phyloP scores from a whole-genome alignment of 2,113 vertebrate genomes.

The Indri indri region DNA sequence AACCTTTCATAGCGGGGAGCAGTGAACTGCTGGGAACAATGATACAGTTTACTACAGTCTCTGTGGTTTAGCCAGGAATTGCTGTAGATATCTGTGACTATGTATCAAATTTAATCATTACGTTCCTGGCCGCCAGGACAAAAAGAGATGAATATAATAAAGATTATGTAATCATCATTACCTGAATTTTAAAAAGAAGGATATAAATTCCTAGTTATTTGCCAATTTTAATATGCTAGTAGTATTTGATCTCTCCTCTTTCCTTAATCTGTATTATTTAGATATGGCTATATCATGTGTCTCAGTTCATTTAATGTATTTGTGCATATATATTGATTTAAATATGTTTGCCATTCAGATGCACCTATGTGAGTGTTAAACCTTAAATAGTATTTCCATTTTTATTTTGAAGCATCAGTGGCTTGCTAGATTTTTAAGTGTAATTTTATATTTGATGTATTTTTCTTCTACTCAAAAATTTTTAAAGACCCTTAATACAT shows the following conservation, averaged over 20 bases:
- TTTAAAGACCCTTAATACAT: neutral
- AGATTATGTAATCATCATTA: neutral
- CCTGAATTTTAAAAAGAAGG: constrained; percentile 7
- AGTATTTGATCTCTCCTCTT: neutral
- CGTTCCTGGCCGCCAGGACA: neutral
- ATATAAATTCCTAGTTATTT: constrained; percentile 25
- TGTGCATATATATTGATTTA: neutral
- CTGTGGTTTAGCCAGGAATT: neutral
- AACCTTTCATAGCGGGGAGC: neutral
- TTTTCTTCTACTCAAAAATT: constrained; percentile 14
- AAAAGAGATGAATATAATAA: neutral
- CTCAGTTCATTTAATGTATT: neutral
- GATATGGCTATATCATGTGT: neutral
- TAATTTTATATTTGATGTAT: constrained; percentile 24
- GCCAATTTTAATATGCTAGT: constrained; percentile 10
- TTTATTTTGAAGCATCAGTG: constrained; percentile 22
- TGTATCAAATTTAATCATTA: neutral
- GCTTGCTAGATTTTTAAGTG: neutral
- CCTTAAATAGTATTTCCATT: constrained; percentile 9
- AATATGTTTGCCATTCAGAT: constrained; percentile 36
- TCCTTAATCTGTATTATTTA: constrained; percentile 1
- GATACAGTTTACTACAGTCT: neutral
- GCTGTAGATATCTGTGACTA: neutral
- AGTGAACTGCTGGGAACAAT: neutral
- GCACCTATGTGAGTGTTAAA: neutral